Evolutionary conservation across 2,113 vertebrate genomes (phyloP).

Genomic region (Coptodon rendalli): DNA sequence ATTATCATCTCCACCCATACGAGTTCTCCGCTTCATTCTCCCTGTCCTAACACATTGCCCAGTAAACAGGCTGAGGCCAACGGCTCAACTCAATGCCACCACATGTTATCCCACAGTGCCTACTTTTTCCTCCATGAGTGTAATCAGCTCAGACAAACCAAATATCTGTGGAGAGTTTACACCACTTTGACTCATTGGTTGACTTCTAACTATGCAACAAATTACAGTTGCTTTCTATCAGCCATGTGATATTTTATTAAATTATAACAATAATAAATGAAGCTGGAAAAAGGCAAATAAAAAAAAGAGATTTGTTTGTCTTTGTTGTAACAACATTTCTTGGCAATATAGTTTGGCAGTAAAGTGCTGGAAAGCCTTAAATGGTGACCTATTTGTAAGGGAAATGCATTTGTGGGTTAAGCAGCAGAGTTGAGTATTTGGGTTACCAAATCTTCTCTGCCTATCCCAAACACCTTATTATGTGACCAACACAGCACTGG

Average conservation of each 20-base stretch:
- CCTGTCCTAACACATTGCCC: conserved; percentile 39
- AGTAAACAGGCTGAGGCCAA: conserved; percentile 39
- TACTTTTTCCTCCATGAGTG: conserved; percentile 46
- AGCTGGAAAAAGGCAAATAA: background rate
- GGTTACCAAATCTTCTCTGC: background rate
- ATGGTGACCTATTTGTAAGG: background rate
- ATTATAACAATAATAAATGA: background rate
- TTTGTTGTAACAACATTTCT: background rate
- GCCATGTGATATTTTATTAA: background rate
- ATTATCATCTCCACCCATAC: conserved; percentile 46
- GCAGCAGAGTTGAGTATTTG: background rate
- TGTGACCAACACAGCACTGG: background rate
- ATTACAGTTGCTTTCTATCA: conserved; percentile 16
- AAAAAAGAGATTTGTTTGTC: background rate
- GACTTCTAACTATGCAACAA: conserved; percentile 47
- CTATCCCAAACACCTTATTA: background rate
- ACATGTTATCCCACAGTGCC: conserved; percentile 49
- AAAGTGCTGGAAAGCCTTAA: background rate
- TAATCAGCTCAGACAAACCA: conserved; percentile 64
- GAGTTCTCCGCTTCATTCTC: conserved; percentile 36
- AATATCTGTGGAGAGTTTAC: conserved; percentile 55
- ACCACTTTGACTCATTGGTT: conserved; percentile 48
- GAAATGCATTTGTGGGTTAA: background rate
- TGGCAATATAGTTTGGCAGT: background rate
- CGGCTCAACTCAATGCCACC: conserved; percentile 32